Conservation (phyloP, 1,140 invertebrate genomes). For the Neoseiulus cucumeris region DNA sequence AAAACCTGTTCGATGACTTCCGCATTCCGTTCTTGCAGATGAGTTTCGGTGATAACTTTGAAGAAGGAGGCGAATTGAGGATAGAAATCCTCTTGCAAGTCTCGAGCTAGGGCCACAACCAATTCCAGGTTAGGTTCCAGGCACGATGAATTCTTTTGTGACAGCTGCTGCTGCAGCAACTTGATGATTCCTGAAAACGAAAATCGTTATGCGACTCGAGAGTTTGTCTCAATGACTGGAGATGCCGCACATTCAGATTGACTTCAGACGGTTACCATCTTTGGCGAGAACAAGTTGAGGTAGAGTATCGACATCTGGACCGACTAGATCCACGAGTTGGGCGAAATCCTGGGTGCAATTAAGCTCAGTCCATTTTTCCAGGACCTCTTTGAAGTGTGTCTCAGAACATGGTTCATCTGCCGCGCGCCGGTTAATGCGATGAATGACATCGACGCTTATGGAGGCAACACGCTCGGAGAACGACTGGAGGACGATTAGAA, state of each 20-base stretch:
- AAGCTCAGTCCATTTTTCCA: slow-evolving; percentile 66
- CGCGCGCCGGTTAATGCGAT: slow-evolving; percentile 49
- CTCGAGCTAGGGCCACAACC: slow-evolving; percentile 56
- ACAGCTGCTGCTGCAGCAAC: background rate
- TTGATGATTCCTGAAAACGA: background rate
- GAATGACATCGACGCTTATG: slow-evolving; percentile 57
- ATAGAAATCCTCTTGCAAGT: slow-evolving; percentile 68
- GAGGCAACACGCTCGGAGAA: slow-evolving; percentile 60
- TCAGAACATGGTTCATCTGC: slow-evolving; percentile 38
- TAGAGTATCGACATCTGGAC: slow-evolving; percentile 44
- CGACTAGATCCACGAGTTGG: slow-evolving; percentile 44
- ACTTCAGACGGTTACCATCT: slow-evolving; percentile 62
- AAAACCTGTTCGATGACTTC: slow-evolving; percentile 64
- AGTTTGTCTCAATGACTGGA: no score
- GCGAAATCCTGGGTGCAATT: slow-evolving; percentile 59
- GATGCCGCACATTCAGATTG: slow-evolving; percentile 29
- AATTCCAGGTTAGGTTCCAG: slow-evolving; percentile 35
- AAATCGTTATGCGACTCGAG: background rate
- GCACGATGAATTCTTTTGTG: background rate
- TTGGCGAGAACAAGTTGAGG: slow-evolving; percentile 52
- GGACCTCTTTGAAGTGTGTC: slow-evolving; percentile 52
- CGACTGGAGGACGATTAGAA: slow-evolving; percentile 39
- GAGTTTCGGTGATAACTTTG: slow-evolving; percentile 33
- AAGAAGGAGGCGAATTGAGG: slow-evolving; percentile 48
- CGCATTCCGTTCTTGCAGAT: slow-evolving; percentile 51